Evolutionary conservation across 2,888 invertebrate species (phyloP).

Genomic region (Neoitamus cyanurus): DNA sequence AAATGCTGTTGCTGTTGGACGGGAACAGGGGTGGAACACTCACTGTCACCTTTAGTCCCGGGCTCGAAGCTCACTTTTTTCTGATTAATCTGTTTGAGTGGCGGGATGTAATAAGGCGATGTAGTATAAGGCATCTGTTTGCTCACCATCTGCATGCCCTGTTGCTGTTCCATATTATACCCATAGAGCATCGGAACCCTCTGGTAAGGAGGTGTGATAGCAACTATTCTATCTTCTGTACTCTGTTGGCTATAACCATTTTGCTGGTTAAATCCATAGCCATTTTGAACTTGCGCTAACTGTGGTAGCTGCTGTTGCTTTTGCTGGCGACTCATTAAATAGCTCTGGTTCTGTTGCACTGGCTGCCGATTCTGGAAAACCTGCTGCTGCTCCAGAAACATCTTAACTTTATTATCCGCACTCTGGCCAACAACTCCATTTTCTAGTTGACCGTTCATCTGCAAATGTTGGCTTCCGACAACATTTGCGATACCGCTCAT

Average conservation of each 20-base stretch:
- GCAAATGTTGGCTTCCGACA: constrained; percentile 62
- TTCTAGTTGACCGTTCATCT: constrained; percentile 55
- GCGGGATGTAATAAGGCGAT: constrained; percentile 74
- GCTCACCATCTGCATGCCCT: constrained; percentile 65
- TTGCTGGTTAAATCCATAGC: constrained; percentile 51
- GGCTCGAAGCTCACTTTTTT: constrained; percentile 82
- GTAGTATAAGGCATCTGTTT: constrained; percentile 65
- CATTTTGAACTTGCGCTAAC: constrained; percentile 35
- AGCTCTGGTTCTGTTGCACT: constrained; percentile 56
- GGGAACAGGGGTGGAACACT: constrained; percentile 56
- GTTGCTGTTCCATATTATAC: constrained; percentile 62
- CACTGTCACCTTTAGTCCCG: constrained; percentile 75
- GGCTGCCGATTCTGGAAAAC: constrained; percentile 50
- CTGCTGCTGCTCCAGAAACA: constrained; percentile 48
- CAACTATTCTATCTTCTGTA: constrained; percentile 49
- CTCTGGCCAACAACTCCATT: constrained; percentile 50
- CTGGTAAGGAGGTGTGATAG: constrained; percentile 69
- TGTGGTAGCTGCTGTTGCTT: constrained; percentile 55
- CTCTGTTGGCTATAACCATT: constrained; percentile 51
- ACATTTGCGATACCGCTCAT: constrained; percentile 64
- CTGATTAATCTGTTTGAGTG: constrained; percentile 71
- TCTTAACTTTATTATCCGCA: constrained; percentile 51
- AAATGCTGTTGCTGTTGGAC: constrained; percentile 53
- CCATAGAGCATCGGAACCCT: constrained; percentile 72
- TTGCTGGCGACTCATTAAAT: constrained; percentile 58